A percentile compares a stretch with the other conserved stretches of the same genome.
Evolutionary conservation across 2,113 vertebrate species (phyloP).

Genomic region (Eonycteris spelaea): DNA sequence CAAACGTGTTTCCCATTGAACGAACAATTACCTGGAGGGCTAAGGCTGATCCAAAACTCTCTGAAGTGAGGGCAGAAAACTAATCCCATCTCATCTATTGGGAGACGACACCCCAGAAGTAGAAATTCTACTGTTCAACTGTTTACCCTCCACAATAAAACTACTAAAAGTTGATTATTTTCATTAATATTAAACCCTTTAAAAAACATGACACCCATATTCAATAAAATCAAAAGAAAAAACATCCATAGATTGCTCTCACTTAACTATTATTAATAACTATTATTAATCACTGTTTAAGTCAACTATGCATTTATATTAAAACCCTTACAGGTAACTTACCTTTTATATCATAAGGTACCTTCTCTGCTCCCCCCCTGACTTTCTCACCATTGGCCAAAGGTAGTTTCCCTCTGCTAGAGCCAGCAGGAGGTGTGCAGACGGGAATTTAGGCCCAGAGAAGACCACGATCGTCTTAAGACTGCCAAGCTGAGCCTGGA

Average conservation of each 20-base stretch:
- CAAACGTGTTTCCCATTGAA: background rate
- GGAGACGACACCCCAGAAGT: background rate
- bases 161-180: background rate
- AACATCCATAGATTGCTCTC: background rate
- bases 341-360: background rate
- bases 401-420: background rate
- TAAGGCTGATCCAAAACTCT: background rate
- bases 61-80: background rate
- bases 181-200: background rate
- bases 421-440: background rate
- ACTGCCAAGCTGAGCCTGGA: background rate
- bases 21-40: background rate
- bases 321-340: background rate
- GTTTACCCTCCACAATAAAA: background rate
- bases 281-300: background rate
- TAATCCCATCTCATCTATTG: too few species aligned
- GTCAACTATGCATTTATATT: background rate
- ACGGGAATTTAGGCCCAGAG: background rate
- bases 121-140: background rate
- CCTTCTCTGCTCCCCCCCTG: background rate
- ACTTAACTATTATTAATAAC: background rate
- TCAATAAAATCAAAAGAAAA: background rate
- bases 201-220: background rate
- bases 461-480: background rate
- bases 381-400: background rate